These are phyloP conservation scores for Biston stratarius DNA, from an alignment of 2,888 invertebrate genomes.

Conservation along the genomic window DNA sequence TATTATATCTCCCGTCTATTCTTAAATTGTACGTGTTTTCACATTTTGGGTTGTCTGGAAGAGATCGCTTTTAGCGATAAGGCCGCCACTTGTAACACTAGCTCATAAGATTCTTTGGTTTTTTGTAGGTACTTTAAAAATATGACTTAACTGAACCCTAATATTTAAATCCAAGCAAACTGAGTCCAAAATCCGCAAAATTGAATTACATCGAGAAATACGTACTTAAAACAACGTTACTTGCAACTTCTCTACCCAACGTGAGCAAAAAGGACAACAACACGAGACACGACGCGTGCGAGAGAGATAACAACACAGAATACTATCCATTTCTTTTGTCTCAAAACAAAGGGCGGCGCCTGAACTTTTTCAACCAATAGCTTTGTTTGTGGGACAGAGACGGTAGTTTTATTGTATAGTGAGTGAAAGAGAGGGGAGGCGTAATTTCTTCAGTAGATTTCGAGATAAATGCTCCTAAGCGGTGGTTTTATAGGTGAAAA, in stretches of 20 bases:
- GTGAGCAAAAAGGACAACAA: conserved; percentile 41
- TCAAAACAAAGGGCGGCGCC: conserved; percentile 47
- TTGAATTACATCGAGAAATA: conserved; percentile 47
- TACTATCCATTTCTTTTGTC: conserved; percentile 47
- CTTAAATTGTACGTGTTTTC: too few relatives aligned
- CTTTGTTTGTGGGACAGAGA: conserved; percentile 39
- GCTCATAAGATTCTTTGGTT: too few relatives aligned
- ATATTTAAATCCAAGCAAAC: conserved; percentile 13
- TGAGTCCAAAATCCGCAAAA: conserved; percentile 40
- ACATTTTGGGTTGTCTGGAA: too few relatives aligned
- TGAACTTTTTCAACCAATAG: conserved; percentile 48
- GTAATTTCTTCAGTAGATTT: conserved; percentile 32
- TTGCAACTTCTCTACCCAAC: conserved; percentile 50
- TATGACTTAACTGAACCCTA: background rate
- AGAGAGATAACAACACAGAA: conserved; percentile 39
- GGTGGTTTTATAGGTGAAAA: conserved; percentile 44
- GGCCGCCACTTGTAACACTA: too few relatives aligned
- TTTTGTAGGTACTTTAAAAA: background rate
- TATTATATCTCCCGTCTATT: too few relatives aligned
- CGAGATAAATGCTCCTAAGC: conserved; percentile 41
- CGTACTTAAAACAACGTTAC: conserved; percentile 64
- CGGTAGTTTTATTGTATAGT: conserved; percentile 10
- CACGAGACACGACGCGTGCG: conserved; percentile 35
- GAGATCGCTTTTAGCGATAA: too few relatives aligned
- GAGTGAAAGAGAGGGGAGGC: conserved; percentile 36